Base-by-base conservation (phyloP, 2,797 vertebrate genomes). In the Champsocephalus esox region DNA sequence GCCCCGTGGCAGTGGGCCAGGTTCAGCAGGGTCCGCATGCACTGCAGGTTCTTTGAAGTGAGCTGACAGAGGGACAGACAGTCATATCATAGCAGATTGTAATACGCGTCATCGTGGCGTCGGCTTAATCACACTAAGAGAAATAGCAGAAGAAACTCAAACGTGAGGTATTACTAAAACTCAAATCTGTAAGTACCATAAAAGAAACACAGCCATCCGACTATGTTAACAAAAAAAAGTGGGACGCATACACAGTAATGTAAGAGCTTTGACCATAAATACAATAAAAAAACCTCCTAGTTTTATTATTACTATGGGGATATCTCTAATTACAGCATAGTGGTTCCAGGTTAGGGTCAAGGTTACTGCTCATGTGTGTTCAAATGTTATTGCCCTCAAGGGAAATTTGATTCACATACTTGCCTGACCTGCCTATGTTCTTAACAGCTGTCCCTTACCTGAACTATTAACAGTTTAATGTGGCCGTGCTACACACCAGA, bases 11-110 rank as follows among this genome's bases (percentile, higher is more conserved):
- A 99, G 83, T 99, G 98, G 16, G 98, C 98, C 91, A 99, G 92
- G 81, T 97, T 99, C 89, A 99, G 90, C 79, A 99, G 93, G 1
- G 98, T 99, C 72, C 98, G 95, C 98, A 99, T 99, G 87, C 98
- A 99, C 90, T 99, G 98, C 88, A 99, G 99, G 90, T 99, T 99
- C 95, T 99, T 99, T 59, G 98, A 97, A 14, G 98, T 99, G 69
- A 99, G 94, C 98, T 99, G 73, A 71, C 6, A 66, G 16, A 71
- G 32, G 49, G 8, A 86, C 19, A 80, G 5, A 81, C 1, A 57
- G 28, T 64, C 41, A 60, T 7, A 51, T 62, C 28, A 48, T 0
- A 50, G n/a, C 13, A 61, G 34, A 56, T 44, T 49, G 49, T 9
- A 24, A 67, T 17, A n/a, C n/a, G 48, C 5, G 12, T 55, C 21